These are phyloP conservation scores for Drosophila suboccidentalis DNA, from an alignment of 2,888 invertebrate genomes.

Conservation along the genomic window DNA sequence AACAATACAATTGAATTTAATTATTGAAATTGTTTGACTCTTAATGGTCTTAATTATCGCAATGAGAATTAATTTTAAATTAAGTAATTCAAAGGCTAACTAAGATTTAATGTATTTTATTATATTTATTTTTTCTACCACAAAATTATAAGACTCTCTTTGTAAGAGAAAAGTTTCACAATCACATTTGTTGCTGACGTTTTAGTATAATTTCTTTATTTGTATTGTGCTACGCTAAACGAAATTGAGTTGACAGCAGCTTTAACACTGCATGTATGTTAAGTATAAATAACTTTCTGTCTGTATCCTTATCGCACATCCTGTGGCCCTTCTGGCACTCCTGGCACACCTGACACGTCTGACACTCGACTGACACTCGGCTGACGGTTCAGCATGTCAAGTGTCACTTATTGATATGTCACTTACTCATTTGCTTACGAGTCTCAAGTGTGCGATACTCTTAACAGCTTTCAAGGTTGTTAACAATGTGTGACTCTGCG, in stretches of 20 bases:
- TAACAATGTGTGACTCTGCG: conserved; percentile 17
- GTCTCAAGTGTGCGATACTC: conserved; percentile 27
- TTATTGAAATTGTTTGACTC: background rate
- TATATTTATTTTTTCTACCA: background rate
- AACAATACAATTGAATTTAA: background rate
- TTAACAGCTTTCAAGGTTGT: conserved; percentile 25
- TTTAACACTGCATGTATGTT: conserved; percentile 1
- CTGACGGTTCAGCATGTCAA: conserved; percentile 47
- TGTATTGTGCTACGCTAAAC: conserved; percentile 8
- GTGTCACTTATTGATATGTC: conserved; percentile 68
- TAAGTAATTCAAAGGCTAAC: background rate
- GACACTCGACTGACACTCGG: conserved; percentile 27
- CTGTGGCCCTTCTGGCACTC: conserved; percentile 1
- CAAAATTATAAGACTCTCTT: background rate
- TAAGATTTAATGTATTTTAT: background rate
- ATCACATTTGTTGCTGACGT: background rate
- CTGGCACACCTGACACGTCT: conserved; percentile 17
- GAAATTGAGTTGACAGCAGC: conserved; percentile 17
- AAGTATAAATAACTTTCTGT: conserved; percentile 4
- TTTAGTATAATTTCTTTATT: conserved; percentile 3
- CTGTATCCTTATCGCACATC: background rate
- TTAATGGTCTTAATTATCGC: too few relatives aligned
- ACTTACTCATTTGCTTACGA: conserved; percentile 61
- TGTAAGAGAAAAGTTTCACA: background rate
- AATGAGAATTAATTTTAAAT: background rate